A percentile compares a stretch with the other conserved stretches of the same genome.
Evolutionary conservation across 2,888 invertebrate species (phyloP).

Genomic region (Erebia palarica): DNA sequence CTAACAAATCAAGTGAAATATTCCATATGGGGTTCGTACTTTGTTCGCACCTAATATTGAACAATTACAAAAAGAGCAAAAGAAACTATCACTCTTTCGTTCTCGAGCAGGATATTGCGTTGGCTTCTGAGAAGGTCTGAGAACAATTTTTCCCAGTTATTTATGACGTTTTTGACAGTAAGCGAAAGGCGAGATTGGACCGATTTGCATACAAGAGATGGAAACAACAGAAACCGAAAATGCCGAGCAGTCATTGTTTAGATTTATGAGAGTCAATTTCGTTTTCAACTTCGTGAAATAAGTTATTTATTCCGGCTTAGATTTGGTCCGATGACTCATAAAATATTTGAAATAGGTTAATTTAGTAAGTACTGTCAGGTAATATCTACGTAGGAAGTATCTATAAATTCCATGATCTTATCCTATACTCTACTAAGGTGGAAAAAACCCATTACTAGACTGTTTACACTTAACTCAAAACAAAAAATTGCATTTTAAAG

Average conservation of each 20-base stretch:
- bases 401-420: too few relatives aligned
- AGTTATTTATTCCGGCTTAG: not conserved
- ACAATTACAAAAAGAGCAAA: not conserved
- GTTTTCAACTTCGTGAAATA: constrained; percentile 39
- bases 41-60: not conserved
- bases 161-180: constrained; percentile 57
- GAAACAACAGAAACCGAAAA: constrained; percentile 42
- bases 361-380: too few relatives aligned
- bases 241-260: constrained; percentile 40
- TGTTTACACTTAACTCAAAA: too few relatives aligned
- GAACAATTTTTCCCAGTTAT: constrained; percentile 51
- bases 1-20: not conserved
- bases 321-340: not conserved
- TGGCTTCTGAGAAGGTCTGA: constrained; percentile 46
- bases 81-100: constrained; percentile 2
- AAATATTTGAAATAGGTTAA: not conserved
- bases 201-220: constrained; percentile 69
- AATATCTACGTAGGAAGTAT: too few relatives aligned
- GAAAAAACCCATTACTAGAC: too few relatives aligned
- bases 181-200: constrained; percentile 59
- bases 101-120: constrained; percentile 11
- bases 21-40: not conserved
- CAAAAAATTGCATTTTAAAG: too few relatives aligned
- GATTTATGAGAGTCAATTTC: constrained; percentile 48
- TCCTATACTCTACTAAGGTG: too few relatives aligned